Evolutionary conservation across 1,140 invertebrate species (phyloP).

Genomic region (Lysiphlebus fabarum): DNA sequence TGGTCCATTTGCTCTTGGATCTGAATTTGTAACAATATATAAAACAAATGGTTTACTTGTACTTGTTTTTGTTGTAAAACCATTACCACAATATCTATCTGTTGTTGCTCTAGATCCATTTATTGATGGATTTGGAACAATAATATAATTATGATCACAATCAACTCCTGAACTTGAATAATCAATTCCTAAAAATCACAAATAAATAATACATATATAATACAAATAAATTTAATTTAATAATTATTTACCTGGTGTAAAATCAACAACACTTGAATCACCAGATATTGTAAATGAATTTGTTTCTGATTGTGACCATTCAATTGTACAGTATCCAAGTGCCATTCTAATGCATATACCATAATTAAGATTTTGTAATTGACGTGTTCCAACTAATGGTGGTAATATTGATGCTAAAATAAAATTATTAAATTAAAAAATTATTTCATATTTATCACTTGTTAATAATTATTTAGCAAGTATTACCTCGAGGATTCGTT

Average conservation of each 20-base stretch:
- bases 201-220: neutral
- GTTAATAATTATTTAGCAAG: slow-evolving; percentile 7
- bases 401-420: slow-evolving; percentile 29
- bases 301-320: slow-evolving; percentile 60
- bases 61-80: slow-evolving; percentile 65
- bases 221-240: neutral
- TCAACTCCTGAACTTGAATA: slow-evolving; percentile 55
- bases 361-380: slow-evolving; percentile 73
- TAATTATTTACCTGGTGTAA: slow-evolving; percentile 48
- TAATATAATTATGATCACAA: slow-evolving; percentile 70
- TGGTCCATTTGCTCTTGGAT: slow-evolving; percentile 25
- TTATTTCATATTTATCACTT: slow-evolving; percentile 5
- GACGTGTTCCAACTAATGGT: slow-evolving; percentile 60
- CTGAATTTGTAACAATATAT: slow-evolving; percentile 66
- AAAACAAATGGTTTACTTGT: slow-evolving; percentile 69
- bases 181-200: slow-evolving; percentile 44
- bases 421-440: slow-evolving; percentile 11
- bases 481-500: slow-evolving; percentile 51
- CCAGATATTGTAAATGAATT: slow-evolving; percentile 71
- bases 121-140: slow-evolving; percentile 66
- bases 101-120: slow-evolving; percentile 46
- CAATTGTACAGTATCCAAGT: slow-evolving; percentile 65
- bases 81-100: slow-evolving; percentile 73
- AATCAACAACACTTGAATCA: slow-evolving; percentile 61
- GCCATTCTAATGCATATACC: slow-evolving; percentile 70